Evolutionary conservation across 2,797 vertebrate genomes (phyloP).

Genomic region (Lacerta bilineata): DNA sequence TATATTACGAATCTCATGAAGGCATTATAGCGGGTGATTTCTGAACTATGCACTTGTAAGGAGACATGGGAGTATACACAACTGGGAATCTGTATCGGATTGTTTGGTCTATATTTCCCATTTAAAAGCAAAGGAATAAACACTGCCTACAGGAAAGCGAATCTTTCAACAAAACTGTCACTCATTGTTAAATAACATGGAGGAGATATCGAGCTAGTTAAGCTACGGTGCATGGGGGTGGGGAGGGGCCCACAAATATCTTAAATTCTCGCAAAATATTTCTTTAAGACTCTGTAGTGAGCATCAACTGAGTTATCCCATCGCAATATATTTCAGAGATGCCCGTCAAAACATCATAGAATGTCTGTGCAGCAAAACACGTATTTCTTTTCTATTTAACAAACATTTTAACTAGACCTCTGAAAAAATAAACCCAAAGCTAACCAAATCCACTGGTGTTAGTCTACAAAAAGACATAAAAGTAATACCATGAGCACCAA

Average conservation of each 20-base stretch:
- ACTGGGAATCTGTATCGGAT: conserved; percentile 68
- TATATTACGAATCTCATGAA: conserved; percentile 60
- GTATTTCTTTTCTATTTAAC: conserved; percentile 59
- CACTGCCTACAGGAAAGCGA: conserved; percentile 65
- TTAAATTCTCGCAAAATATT: conserved; percentile 39
- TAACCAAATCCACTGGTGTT: conserved; percentile 84
- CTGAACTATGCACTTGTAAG: conserved; percentile 52
- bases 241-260: neutral
- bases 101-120: conserved; percentile 74
- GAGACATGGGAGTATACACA: conserved; percentile 71
- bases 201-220: conserved; percentile 53
- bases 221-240: conserved; percentile 29
- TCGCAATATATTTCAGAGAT: conserved; percentile 41
- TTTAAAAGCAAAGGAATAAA: conserved; percentile 67
- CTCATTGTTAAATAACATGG: conserved; percentile 41
- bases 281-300: conserved; percentile 2
- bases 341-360: conserved; percentile 44
- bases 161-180: conserved; percentile 67
- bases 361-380: neutral
- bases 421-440: conserved; percentile 86
- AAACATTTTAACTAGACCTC: conserved; percentile 80
- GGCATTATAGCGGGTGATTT: conserved; percentile 48
- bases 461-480: conserved; percentile 88
- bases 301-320: neutral
- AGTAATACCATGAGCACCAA: conserved; percentile 85